Percentiles rank a stretch among this genome's conserved stretches.
phyloP scores from a whole-genome alignment of 2,888 invertebrate species.

The Agonopterix arenella region DNA sequence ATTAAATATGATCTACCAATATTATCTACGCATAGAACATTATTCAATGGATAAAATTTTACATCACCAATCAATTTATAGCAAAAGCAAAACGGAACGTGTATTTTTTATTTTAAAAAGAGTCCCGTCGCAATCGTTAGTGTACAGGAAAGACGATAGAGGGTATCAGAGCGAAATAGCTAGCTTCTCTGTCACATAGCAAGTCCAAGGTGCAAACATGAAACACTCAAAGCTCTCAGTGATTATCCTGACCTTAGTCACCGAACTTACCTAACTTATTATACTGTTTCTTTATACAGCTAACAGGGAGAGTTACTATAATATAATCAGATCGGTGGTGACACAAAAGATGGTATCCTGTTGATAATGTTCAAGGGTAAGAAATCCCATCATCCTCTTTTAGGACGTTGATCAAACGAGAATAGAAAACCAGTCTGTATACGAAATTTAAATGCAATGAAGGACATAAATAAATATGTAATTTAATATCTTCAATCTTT shows the following conservation, averaged over 20 bases:
- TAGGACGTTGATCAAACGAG: too few species aligned
- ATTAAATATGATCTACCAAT: too few species aligned
- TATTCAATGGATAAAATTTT: too few species aligned
- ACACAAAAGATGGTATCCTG: neutral
- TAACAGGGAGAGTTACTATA: constrained; percentile 51
- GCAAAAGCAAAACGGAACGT: constrained; percentile 38
- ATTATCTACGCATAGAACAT: too few species aligned
- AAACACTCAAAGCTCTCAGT: constrained; percentile 78
- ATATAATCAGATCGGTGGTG: constrained; percentile 8
- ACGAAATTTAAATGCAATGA: too few species aligned
- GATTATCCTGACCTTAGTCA: constrained; percentile 52
- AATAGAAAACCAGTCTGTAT: too few species aligned
- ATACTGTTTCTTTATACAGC: constrained; percentile 28
- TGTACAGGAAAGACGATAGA: constrained; percentile 75
- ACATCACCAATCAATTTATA: too few species aligned
- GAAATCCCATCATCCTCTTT: too few species aligned
- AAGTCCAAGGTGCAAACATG: constrained; percentile 79
- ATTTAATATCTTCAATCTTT: too few species aligned
- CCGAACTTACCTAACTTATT: constrained; percentile 63
- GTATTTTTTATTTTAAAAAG: constrained; percentile 20
- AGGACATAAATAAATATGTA: too few species aligned
- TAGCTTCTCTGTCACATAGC: constrained; percentile 75
- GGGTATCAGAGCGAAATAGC: constrained; percentile 74
- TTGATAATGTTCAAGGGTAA: too few species aligned
- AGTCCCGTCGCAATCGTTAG: constrained; percentile 72